A percentile compares a stretch with the other conserved stretches of the same genome.
Conservation (phyloP, 2,113 vertebrate genomes). For the Actinemys pallida region DNA sequence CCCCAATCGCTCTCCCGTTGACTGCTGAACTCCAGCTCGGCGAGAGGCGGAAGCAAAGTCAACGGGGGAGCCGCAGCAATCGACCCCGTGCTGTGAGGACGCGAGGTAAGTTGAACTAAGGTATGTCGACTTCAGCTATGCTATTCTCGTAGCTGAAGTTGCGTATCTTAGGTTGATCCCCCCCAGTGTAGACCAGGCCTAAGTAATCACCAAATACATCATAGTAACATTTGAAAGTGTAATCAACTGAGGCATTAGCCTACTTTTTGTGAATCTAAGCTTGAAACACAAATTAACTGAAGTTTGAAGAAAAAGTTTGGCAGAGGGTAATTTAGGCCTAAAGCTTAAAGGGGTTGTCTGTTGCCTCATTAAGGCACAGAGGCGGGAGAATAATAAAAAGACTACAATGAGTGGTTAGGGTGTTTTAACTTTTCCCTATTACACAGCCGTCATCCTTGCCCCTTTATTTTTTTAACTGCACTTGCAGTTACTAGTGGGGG, state of each 20-base stretch:
- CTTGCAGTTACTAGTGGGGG: not conserved
- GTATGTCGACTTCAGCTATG: no score
- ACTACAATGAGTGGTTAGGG: not conserved
- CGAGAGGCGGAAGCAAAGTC: no score
- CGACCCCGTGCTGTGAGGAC: no score
- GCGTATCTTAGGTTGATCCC: no score
- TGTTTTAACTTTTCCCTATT: not conserved
- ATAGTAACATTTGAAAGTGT: not conserved
- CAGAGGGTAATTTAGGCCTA: not conserved
- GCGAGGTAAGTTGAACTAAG: no score
- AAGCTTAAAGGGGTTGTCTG: not conserved
- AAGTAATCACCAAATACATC: not conserved
- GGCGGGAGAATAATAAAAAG: not conserved
- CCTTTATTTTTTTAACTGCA: not conserved
- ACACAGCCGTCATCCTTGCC: not conserved
- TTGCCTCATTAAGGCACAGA: not conserved
- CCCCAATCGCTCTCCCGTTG: no score
- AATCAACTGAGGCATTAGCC: not conserved
- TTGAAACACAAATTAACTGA: not conserved
- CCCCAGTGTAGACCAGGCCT: no score
- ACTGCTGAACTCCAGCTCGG: no score
- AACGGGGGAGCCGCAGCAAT: no score
- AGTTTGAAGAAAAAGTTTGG: not conserved
- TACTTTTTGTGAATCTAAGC: not conserved
- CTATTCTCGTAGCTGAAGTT: no score